A percentile compares a stretch with the other conserved stretches of the same genome.
These are phyloP conservation scores for Polylopha cassiicola DNA, from an alignment of 2,888 invertebrate genomes.

Conservation along the genomic window DNA sequence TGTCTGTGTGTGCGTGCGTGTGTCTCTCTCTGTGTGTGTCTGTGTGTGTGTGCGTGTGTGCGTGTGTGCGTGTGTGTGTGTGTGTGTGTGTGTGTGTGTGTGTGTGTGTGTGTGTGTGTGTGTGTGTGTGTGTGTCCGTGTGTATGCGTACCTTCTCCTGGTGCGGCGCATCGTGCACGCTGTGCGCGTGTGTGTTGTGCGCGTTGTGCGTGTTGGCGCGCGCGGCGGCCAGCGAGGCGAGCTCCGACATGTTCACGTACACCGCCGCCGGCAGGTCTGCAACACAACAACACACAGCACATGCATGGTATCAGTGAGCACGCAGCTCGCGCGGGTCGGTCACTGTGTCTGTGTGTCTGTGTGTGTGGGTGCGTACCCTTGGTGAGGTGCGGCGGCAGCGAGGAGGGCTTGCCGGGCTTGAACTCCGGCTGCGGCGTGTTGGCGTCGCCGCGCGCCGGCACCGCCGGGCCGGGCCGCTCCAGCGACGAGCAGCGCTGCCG, in stretches of 20 bases:
- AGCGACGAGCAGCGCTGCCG: constrained; percentile 87
- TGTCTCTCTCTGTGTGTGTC: no score
- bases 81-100: no score
- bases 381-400: constrained; percentile 85
- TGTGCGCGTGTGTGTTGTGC: no score
- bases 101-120: constrained; percentile 9
- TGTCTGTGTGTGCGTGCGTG: no score
- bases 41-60: no score
- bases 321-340: no score
- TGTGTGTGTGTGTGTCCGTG: constrained; percentile 2
- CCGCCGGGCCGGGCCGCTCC: constrained; percentile 85
- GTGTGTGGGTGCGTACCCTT: constrained; percentile 75
- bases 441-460: constrained; percentile 78
- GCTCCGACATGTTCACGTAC: constrained; percentile 94
- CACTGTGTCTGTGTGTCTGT: no score
- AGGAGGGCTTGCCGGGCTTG: constrained; percentile 79
- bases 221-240: constrained; percentile 89
- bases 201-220: constrained; percentile 78
- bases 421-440: constrained; percentile 71
- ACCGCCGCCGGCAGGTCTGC: constrained; percentile 83
- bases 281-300: background rate
- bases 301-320: no score
- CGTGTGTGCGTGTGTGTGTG: no score
- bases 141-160: constrained; percentile 69
- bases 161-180: constrained; percentile 73